These are phyloP conservation scores for Pissodes strobi DNA, from an alignment of 1,140 invertebrate genomes.

Conservation along the genomic window DNA sequence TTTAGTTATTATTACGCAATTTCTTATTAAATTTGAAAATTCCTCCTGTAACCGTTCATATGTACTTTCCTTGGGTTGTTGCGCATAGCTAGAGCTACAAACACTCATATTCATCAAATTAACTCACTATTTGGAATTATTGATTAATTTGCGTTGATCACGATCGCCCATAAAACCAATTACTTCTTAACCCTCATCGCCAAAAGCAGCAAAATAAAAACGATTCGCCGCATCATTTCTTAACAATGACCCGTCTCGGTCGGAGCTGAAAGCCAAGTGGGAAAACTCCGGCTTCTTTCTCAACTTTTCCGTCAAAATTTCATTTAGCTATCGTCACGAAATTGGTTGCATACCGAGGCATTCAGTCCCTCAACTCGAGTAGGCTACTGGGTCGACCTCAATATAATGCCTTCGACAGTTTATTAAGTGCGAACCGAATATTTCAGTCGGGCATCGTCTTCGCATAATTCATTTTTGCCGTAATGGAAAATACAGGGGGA, in stretches of 20 bases:
- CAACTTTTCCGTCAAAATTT: conserved; percentile 41
- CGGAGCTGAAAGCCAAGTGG: conserved; percentile 12
- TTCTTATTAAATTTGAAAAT: too few relatives aligned
- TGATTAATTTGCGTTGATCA: too few relatives aligned
- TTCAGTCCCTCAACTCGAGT: conserved; percentile 41
- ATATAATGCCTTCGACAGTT: conserved; percentile 47
- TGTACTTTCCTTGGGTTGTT: too few relatives aligned
- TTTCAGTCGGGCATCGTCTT: conserved; percentile 16
- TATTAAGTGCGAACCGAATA: conserved; percentile 41
- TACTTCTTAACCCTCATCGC: too few relatives aligned
- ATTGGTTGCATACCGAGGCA: conserved; percentile 44
- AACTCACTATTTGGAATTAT: too few relatives aligned
- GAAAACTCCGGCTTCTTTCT: conserved; percentile 13
- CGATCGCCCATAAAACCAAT: too few relatives aligned
- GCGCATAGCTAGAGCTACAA: too few relatives aligned
- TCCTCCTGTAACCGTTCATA: too few relatives aligned
- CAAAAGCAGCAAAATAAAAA: background rate
- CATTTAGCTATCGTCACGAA: conserved; percentile 32
- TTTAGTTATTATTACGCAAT: too few relatives aligned
- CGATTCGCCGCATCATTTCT: conserved; percentile 10
- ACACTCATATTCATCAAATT: too few relatives aligned
- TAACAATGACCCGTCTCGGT: background rate
- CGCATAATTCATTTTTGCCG: conserved; percentile 16
- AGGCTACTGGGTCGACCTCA: conserved; percentile 45
- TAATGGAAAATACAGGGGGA: background rate